phyloP scores from a whole-genome alignment of 2,888 invertebrate genomes.

The Oxycera nigricornis region DNA sequence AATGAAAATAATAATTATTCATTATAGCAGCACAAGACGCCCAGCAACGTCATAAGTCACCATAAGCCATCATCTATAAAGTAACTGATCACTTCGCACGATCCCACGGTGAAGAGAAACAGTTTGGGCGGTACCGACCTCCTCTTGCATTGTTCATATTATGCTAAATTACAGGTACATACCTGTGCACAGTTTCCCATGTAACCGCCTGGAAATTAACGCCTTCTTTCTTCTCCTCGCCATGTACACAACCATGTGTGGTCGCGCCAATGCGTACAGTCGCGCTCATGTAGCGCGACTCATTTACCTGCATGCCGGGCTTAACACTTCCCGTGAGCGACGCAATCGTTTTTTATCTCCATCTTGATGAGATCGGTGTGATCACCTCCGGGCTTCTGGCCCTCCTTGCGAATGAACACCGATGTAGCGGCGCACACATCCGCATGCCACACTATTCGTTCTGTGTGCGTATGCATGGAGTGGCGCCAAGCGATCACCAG shows the following conservation, averaged over 20 bases:
- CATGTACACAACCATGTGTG: constrained; percentile 7
- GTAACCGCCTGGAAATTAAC: constrained; percentile 31
- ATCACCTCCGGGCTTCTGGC: background rate
- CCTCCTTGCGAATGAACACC: constrained; percentile 1
- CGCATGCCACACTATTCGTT: background rate
- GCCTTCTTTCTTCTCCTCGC: constrained; percentile 21
- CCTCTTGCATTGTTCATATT: constrained; percentile 16
- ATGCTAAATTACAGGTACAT: constrained; percentile 26
- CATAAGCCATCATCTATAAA: too few species aligned
- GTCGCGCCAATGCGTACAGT: background rate
- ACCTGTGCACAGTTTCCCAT: constrained; percentile 22
- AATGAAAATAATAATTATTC: background rate
- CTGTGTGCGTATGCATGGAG: background rate
- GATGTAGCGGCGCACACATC: background rate
- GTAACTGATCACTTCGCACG: background rate
- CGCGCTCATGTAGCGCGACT: constrained; percentile 25
- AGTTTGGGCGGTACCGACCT: constrained; percentile 23
- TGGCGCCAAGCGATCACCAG: background rate
- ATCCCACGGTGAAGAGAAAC: background rate
- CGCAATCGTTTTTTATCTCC: constrained; percentile 13
- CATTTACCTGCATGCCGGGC: constrained; percentile 33
- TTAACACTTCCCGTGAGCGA: constrained; percentile 27
- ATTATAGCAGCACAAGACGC: background rate
- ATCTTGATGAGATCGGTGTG: constrained; percentile 12
- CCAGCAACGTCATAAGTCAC: constrained; percentile 1